Evolutionary conservation across 2,888 invertebrate species (phyloP).

Genomic region (Athalia circularis): DNA sequence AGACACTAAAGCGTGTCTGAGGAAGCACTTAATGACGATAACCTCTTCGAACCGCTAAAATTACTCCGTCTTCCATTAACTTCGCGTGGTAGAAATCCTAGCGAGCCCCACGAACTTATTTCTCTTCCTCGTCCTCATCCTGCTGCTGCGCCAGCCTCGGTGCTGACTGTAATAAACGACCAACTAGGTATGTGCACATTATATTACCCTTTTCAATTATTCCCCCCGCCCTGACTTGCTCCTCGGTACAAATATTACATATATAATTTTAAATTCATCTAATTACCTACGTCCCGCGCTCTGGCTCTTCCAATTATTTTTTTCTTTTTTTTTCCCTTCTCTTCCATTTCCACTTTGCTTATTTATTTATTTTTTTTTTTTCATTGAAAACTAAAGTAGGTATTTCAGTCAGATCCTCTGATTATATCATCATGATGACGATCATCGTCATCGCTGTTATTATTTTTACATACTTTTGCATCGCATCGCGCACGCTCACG

Average conservation of each 20-base stretch:
- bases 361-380: not conserved
- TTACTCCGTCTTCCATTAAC: conserved; percentile 66
- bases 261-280: too few relatives aligned
- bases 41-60: conserved; percentile 61
- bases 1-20: conserved; percentile 54
- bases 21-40: conserved; percentile 59
- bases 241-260: too few relatives aligned
- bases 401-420: not conserved
- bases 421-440: not conserved
- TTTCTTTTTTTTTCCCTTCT: not conserved
- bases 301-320: not conserved
- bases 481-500: not conserved
- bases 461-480: not conserved
- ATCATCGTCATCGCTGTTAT: not conserved
- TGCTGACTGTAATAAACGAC: too few relatives aligned
- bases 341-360: not conserved
- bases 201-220: too few relatives aligned
- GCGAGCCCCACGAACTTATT: not conserved
- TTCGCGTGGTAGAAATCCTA: conserved; percentile 50
- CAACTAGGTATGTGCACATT: too few relatives aligned
- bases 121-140: not conserved
- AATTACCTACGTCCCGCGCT: not conserved
- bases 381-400: too few relatives aligned
- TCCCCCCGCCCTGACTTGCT: too few relatives aligned
- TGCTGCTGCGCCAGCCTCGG: not conserved